These are phyloP conservation scores for Mechanitis messenoides DNA, from an alignment of 2,888 invertebrate species.

Conservation along the genomic window DNA sequence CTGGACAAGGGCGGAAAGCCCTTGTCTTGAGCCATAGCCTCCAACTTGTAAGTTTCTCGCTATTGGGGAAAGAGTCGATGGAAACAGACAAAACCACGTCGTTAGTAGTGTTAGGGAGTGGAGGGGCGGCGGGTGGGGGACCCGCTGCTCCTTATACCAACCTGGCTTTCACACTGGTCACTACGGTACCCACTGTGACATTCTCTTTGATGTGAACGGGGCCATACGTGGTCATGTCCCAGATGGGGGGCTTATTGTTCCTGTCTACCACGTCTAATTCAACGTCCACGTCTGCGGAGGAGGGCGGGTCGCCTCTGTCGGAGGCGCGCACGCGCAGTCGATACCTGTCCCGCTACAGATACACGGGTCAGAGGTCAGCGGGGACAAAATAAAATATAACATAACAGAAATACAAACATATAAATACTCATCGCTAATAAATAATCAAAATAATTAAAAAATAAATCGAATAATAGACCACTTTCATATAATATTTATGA, in stretches of 20 bases:
- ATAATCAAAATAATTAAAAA: constrained; percentile 61
- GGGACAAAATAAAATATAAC: constrained; percentile 79
- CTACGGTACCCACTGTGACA: constrained; percentile 99
- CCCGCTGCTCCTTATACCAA: constrained; percentile 84
- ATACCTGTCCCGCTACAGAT: constrained; percentile 96
- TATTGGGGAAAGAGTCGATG: constrained; percentile 80
- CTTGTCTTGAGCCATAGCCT: constrained; percentile 98
- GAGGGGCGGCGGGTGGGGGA: constrained; percentile 69
- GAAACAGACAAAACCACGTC: constrained; percentile 82
- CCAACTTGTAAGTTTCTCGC: constrained; percentile 98
- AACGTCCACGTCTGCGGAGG: constrained; percentile 97
- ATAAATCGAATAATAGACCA: constrained; percentile 53
- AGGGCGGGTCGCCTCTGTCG: constrained; percentile 94
- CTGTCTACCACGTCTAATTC: constrained; percentile 98
- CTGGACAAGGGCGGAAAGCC: constrained; percentile 96
- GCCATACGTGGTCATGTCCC: constrained; percentile 96
- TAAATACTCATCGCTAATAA: constrained; percentile 71
- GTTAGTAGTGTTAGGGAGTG: constrained; percentile 79
- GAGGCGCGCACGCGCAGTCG: constrained; percentile 97
- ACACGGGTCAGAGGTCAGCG: constrained; percentile 85
- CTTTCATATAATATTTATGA: constrained; percentile 53
- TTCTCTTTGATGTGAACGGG: constrained; percentile 99
- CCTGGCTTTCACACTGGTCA: constrained; percentile 99
- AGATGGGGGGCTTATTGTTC: constrained; percentile 98
- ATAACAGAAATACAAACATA: constrained; percentile 75